Conservation (phyloP, 2,113 vertebrate genomes). For the Aleadryas rufinucha region DNA sequence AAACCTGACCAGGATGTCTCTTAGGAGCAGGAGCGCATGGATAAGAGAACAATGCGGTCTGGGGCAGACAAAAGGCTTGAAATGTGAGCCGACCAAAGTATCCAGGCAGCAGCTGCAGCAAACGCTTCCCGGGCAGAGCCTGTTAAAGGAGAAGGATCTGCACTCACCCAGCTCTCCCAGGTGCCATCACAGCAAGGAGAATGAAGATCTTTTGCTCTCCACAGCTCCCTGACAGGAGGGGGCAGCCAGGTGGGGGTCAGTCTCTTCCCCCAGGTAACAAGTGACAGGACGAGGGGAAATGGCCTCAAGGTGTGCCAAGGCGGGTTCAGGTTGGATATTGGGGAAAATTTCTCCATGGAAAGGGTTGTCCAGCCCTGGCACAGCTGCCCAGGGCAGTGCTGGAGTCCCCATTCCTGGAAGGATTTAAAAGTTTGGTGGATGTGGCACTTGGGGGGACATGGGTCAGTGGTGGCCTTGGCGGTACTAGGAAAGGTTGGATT, state of each 20-base stretch:
- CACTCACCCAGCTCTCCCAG: not conserved
- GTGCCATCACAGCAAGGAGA: not conserved
- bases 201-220: not conserved
- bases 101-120: not conserved
- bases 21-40: accelerated
- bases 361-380: not conserved
- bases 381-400: too few relatives aligned
- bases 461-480: not conserved
- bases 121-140: not conserved
- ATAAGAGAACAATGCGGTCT: not conserved
- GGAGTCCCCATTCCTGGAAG: too few relatives aligned
- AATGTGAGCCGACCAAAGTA: not conserved
- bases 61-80: not conserved
- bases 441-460: not conserved
- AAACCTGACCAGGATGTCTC: not conserved
- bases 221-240: not conserved
- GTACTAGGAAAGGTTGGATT: not conserved
- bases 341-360: not conserved
- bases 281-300: accelerated
- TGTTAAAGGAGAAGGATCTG: not conserved
- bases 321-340: too few relatives aligned
- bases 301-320: not conserved
- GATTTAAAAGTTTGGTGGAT: accelerated
- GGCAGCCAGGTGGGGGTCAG: not conserved
- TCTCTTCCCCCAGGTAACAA: not conserved